Evolutionary conservation across 1,140 invertebrate genomes (phyloP).

Genomic region (Brachionus plicatilis): DNA sequence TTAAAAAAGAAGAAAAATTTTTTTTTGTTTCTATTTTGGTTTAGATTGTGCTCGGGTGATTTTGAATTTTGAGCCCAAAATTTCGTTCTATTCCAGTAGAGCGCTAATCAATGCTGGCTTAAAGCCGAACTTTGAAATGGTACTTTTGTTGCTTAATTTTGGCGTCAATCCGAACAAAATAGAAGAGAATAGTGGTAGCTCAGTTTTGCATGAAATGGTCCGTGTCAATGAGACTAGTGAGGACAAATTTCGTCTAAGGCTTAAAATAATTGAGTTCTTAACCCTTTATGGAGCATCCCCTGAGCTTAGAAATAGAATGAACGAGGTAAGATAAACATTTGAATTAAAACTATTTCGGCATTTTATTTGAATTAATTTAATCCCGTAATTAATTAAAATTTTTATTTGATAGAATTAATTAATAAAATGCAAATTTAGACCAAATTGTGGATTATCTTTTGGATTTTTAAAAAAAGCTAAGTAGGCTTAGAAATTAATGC

Average conservation of each 20-base stretch:
- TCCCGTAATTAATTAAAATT: not conserved
- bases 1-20: constrained; percentile 42
- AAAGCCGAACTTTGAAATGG: constrained; percentile 45
- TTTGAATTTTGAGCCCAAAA: constrained; percentile 44
- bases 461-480: no score
- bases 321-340: not conserved
- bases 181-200: constrained; percentile 43
- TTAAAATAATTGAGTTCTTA: constrained; percentile 18
- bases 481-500: no score
- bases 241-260: not conserved
- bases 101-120: constrained; percentile 48
- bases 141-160: constrained; percentile 49
- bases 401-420: no score
- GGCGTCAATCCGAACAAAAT: constrained; percentile 47
- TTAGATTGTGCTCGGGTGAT: constrained; percentile 47
- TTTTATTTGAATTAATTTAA: not conserved
- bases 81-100: constrained; percentile 42
- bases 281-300: not conserved
- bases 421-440: no score
- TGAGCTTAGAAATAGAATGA: not conserved
- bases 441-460: no score
- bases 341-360: not conserved
- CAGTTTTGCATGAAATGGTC: constrained; percentile 48
- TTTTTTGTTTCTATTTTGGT: constrained; percentile 45
- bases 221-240: constrained; percentile 42